phyloP scores from a whole-genome alignment of 2,888 invertebrate genomes.

The Microchrysa polita region DNA sequence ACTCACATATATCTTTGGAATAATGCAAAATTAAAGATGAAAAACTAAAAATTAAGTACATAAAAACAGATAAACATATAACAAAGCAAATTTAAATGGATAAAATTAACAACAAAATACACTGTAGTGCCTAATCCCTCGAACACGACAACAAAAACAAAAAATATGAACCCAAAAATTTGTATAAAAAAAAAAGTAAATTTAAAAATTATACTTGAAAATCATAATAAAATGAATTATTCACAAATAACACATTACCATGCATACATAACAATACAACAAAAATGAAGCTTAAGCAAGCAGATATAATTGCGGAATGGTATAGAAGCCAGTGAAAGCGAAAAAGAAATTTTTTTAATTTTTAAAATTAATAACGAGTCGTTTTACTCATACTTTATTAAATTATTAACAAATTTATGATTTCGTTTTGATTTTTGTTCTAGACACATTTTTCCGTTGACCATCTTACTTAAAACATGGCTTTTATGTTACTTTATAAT shows the following conservation, averaged over 20 bases:
- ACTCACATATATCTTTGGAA: constrained; percentile 39
- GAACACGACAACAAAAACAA: constrained; percentile 49
- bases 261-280: constrained; percentile 9
- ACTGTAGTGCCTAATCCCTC: constrained; percentile 57
- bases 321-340: neutral
- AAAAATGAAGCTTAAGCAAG: no score
- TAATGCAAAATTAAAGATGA: constrained; percentile 36
- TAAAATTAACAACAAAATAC: constrained; percentile 53
- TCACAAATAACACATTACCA: constrained; percentile 5
- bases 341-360: neutral
- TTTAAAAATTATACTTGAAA: constrained; percentile 46
- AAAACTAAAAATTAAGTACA: constrained; percentile 37
- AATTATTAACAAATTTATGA: neutral
- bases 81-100: constrained; percentile 7
- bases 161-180: constrained; percentile 49
- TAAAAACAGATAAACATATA: constrained; percentile 20
- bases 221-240: constrained; percentile 19
- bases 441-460: neutral
- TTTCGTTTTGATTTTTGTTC: neutral
- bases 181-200: constrained; percentile 52
- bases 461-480: constrained; percentile 23
- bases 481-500: no score
- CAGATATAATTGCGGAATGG: neutral
- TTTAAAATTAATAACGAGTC: no score
- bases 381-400: no score